phyloP scores from a whole-genome alignment of 2,797 vertebrate species.

The Telmatherina bonti region DNA sequence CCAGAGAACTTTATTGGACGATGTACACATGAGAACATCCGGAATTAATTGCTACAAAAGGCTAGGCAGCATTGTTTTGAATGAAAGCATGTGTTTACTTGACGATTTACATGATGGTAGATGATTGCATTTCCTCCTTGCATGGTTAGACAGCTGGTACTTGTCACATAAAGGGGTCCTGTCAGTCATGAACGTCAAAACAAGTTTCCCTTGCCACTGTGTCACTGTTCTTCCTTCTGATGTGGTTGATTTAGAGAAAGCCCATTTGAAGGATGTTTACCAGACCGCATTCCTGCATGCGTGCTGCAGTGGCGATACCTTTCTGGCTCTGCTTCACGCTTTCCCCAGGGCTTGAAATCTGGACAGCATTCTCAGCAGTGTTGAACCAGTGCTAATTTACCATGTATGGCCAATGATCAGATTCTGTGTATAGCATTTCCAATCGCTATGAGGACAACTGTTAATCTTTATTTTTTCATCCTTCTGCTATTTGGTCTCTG shows the following conservation, averaged over 20 bases:
- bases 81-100: constrained; percentile 34
- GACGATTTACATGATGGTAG: constrained; percentile 36
- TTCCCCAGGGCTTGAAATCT: constrained; percentile 38
- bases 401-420: constrained; percentile 49
- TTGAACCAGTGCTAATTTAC: constrained; percentile 47
- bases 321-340: constrained; percentile 31
- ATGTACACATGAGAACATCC: constrained; percentile 16
- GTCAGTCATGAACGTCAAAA: constrained; percentile 19
- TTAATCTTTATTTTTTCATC: constrained; percentile 35
- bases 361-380: constrained; percentile 39
- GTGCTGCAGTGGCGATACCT: constrained; percentile 25
- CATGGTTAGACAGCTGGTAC: constrained; percentile 39
- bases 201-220: constrained; percentile 18
- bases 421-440: constrained; percentile 49
- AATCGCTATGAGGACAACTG: constrained; percentile 43
- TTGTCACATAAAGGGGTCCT: constrained; percentile 45
- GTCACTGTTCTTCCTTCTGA: constrained; percentile 29
- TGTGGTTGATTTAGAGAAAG: constrained; percentile 45
- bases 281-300: constrained; percentile 22
- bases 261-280: constrained; percentile 48
- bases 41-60: constrained; percentile 31
- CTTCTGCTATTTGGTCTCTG: constrained; percentile 28
- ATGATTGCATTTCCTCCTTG: constrained; percentile 40
- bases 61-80: constrained; percentile 35
- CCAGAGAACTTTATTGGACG: constrained; percentile 16